These are phyloP conservation scores for Agrotis segetum DNA, from an alignment of 2,888 invertebrate species.

Conservation along the genomic window DNA sequence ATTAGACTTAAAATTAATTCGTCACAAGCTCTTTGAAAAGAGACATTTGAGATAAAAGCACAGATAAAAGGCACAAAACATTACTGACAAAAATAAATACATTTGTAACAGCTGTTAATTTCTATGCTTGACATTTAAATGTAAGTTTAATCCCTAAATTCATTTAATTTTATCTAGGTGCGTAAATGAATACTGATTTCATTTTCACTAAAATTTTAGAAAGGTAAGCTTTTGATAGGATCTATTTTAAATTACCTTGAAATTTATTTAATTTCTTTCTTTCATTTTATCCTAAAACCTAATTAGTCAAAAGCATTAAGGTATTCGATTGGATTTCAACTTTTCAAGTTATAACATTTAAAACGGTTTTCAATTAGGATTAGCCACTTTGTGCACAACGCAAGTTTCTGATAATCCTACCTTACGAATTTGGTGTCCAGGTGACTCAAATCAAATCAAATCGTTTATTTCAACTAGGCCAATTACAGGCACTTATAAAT, in stretches of 20 bases:
- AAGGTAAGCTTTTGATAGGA: conserved; percentile 2
- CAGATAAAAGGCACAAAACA: not conserved
- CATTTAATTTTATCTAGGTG: not conserved
- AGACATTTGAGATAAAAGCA: not conserved
- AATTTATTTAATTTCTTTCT: not conserved
- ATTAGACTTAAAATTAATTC: too few species aligned
- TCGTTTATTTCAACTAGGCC: too few species aligned
- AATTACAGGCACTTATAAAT: too few species aligned
- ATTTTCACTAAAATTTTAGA: not conserved
- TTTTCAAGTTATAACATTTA: not conserved
- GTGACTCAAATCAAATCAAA: too few species aligned
- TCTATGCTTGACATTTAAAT: conserved; percentile 7
- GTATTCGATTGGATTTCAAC: conserved; percentile 1
- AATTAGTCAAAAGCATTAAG: conserved; percentile 17
- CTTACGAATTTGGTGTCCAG: too few species aligned
- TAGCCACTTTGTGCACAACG: too few species aligned
- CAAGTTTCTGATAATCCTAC: too few species aligned
- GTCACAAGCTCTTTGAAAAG: not conserved
- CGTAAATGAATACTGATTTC: not conserved
- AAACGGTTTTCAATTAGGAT: too few species aligned
- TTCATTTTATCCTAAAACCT: conserved; percentile 10
- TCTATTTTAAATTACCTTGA: not conserved
- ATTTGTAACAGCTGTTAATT: conserved; percentile 5
- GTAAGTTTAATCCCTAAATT: not conserved
- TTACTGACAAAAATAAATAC: not conserved